Evolutionary conservation across 1,140 invertebrate species (phyloP).

Genomic region (Oryctes rhinoceros): DNA sequence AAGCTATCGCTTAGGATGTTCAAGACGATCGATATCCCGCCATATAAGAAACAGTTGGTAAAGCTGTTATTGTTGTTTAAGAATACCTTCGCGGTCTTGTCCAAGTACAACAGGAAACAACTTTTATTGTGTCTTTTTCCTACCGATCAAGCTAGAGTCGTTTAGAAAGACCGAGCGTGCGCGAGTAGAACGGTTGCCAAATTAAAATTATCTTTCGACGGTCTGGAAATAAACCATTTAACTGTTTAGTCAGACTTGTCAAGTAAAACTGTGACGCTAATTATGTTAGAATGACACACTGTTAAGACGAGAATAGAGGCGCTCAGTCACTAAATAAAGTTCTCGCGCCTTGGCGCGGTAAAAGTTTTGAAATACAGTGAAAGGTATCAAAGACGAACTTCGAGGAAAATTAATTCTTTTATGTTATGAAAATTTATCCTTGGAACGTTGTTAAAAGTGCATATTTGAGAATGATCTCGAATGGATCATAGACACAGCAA

Average conservation of each 20-base stretch:
- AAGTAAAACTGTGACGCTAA: conserved; percentile 49
- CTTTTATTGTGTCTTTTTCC: conserved; percentile 41
- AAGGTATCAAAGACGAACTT: too few species aligned
- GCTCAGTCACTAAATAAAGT: conserved; percentile 22
- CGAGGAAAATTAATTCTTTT: too few species aligned
- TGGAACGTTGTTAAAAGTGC: too few species aligned
- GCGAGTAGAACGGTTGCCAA: conserved; percentile 45
- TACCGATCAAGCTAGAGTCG: background rate
- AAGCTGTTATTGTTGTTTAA: background rate
- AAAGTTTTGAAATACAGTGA: background rate
- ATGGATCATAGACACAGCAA: too few species aligned
- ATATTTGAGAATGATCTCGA: too few species aligned
- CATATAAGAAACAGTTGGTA: background rate
- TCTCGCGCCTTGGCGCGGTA: background rate
- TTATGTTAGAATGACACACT: conserved; percentile 42
- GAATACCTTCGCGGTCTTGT: conserved; percentile 16
- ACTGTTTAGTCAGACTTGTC: conserved; percentile 47
- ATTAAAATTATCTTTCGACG: conserved; percentile 51
- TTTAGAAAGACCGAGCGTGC: conserved; percentile 1
- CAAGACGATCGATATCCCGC: background rate
- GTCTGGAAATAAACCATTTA: conserved; percentile 44
- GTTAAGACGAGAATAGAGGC: conserved; percentile 33
- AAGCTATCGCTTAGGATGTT: background rate
- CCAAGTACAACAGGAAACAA: conserved; percentile 43
- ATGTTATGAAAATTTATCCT: too few species aligned